phyloP scores from a whole-genome alignment of 23 tunicate species.

The Pegea sp. region DNA sequence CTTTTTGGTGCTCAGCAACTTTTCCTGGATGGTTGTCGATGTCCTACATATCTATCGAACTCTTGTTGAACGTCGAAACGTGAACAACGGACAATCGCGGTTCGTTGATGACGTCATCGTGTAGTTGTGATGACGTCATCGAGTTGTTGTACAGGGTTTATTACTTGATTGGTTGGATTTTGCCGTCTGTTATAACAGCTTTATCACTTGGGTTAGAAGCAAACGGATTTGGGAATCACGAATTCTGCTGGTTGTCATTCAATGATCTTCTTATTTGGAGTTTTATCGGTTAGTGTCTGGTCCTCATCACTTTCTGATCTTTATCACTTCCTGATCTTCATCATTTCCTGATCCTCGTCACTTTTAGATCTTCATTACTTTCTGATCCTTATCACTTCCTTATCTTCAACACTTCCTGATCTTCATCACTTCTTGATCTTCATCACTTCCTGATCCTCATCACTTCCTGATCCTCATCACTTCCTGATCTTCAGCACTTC shows the following conservation, averaged over 20 bases:
- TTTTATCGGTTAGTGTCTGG: slow-evolving; percentile 30
- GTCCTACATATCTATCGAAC: slow-evolving; percentile 73
- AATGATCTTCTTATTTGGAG: slow-evolving; percentile 61
- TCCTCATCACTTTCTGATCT: slow-evolving; percentile 34
- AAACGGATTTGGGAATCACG: slow-evolving; percentile 53
- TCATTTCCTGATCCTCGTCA: no score
- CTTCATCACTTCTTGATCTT: no score
- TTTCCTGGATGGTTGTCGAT: slow-evolving; percentile 75
- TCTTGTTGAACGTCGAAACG: slow-evolving; percentile 52
- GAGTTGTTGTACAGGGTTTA: slow-evolving; percentile 30
- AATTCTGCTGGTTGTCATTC: slow-evolving; percentile 63
- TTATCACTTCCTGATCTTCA: slow-evolving; percentile 12
- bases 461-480: no score
- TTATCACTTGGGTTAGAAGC: slow-evolving; percentile 86
- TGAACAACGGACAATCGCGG: slow-evolving; percentile 57
- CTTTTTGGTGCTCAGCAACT: slow-evolving; percentile 50
- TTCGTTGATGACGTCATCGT: slow-evolving; percentile 2
- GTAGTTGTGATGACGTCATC: not conserved
- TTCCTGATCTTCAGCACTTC: no score
- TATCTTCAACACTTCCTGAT: no score
- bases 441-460: no score
- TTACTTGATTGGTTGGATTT: slow-evolving; percentile 62
- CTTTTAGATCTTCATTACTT: no score
- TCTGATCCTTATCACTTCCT: no score
- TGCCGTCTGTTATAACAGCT: slow-evolving; percentile 70